Base-by-base conservation (phyloP, 1,140 invertebrate species). In the Apocrypta bakeri region DNA sequence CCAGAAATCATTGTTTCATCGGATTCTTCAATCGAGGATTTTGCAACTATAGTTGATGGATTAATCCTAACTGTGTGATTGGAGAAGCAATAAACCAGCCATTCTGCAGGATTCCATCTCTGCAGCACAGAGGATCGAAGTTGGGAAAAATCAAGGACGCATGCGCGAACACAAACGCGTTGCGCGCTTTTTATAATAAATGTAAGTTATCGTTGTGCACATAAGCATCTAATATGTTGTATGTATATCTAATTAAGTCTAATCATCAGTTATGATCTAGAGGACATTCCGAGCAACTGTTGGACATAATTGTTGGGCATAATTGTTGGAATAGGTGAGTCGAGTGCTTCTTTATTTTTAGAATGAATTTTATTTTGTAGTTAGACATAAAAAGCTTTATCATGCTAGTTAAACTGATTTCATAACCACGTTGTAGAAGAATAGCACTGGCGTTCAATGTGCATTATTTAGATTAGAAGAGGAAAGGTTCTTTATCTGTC, bases 311-410 rank as follows among this genome's bases (percentile, higher is more conserved):
- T 1, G 12, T 42, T 42, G 40, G 40, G 3, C n/a, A n/a, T n/a
- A n/a, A n/a, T 4, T 1, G 40, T 9, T 37, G 29, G 1, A 61
- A 25, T 37, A 12, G 75, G 75, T 66, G 24, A 68, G 61, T 77
- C 42, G 42, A 48, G 72, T 24, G 42, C 3, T 48, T 48, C 12
- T 48, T 48, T 56, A 56, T 74, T 74, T 56, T 74, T 48, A 24
- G 25, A 74, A 56, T 56, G 21, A 17, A 48, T 42, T 42, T 42
- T 42, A 42, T 1, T 12, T 9, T 42, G 21, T 48, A 17, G 42
- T 3, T 4, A 17, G 14, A 17, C 21, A 48, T 17, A 48, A 17
- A 14, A 11, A 48, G 42, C 4, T 21, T 48, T 48, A 48, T 48
- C 42, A 48, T 48, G 3, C 14, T 17, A 48, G 42, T 48, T 11